These are phyloP conservation scores for Sinonovacula constricta DNA, from an alignment of 1,140 invertebrate genomes.

Conservation along the genomic window DNA sequence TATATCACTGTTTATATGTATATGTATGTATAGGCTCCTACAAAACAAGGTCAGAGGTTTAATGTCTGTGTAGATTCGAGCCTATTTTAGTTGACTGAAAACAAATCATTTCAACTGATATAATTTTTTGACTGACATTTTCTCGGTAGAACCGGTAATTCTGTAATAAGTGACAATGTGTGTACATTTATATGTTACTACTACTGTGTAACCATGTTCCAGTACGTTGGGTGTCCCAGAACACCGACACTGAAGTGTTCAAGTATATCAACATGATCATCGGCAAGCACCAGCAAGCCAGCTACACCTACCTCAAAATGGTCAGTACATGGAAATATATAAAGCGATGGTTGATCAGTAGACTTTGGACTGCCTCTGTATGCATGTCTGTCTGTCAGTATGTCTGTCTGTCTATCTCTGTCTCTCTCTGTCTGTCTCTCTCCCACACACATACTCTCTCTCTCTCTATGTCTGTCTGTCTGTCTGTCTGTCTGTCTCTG, in stretches of 20 bases:
- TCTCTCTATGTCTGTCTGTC: background rate
- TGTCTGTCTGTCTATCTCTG: background rate
- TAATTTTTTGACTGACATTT: background rate
- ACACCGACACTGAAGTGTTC: background rate
- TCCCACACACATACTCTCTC: background rate
- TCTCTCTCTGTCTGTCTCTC: background rate
- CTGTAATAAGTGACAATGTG: background rate
- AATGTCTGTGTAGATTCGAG: too few relatives aligned
- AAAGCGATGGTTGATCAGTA: background rate
- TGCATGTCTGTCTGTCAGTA: background rate
- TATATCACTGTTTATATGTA: too few relatives aligned
- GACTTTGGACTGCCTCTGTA: background rate
- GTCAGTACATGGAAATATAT: constrained; percentile 8
- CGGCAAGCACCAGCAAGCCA: constrained; percentile 8
- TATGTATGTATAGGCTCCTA: too few relatives aligned
- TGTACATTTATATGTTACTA: background rate
- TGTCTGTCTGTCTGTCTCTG: background rate
- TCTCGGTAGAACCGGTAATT: too few relatives aligned
- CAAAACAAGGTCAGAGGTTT: too few relatives aligned
- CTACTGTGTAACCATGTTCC: too few relatives aligned
- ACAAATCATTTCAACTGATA: background rate
- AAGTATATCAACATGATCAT: constrained; percentile 8
- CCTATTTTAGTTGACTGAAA: background rate
- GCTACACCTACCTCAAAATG: constrained; percentile 48
- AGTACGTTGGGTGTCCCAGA: constrained; percentile 12